phyloP scores from a whole-genome alignment of 1,140 invertebrate species.

The Triops longicaudatus region DNA sequence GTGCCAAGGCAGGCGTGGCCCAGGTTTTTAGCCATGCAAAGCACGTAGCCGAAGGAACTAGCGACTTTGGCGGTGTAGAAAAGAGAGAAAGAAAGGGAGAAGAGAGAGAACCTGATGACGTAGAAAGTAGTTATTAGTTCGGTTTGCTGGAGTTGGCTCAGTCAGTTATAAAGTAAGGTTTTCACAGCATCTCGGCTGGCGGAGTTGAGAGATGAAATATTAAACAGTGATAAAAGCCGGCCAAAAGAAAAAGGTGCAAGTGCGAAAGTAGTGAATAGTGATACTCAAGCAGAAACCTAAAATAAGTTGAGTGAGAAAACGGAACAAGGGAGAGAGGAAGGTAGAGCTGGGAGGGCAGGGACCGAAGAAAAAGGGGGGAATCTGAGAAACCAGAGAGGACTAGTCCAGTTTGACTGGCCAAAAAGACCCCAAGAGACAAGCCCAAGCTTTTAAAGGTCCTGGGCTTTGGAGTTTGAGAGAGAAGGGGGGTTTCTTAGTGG shows the following conservation, averaged over 20 bases:
- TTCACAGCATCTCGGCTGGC: background rate
- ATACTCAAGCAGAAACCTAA: background rate
- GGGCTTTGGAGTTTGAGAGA: background rate
- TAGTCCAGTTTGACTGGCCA: background rate
- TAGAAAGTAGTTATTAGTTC: background rate
- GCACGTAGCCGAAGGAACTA: background rate
- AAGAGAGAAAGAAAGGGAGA: background rate
- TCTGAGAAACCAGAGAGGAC: background rate
- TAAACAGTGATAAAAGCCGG: background rate
- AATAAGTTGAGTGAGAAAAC: background rate
- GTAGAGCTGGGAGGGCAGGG: background rate
- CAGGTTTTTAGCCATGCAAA: background rate
- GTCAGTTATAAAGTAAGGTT: background rate
- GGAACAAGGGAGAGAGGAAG: background rate
- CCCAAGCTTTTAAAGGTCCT: background rate
- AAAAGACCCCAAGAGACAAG: background rate
- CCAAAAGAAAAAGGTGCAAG: background rate
- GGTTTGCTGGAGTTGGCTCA: background rate
- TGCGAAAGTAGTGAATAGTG: background rate
- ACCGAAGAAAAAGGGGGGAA: background rate
- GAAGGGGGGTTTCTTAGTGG: slow-evolving; percentile 4
- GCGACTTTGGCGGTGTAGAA: background rate
- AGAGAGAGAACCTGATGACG: background rate
- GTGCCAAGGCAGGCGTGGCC: slow-evolving; percentile 13
- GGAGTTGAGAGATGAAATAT: background rate